Evolutionary conservation across 2,888 invertebrate species (phyloP), one percentile per base, ranked within the genome.

Genomic region (Drosophila merina): DNA sequence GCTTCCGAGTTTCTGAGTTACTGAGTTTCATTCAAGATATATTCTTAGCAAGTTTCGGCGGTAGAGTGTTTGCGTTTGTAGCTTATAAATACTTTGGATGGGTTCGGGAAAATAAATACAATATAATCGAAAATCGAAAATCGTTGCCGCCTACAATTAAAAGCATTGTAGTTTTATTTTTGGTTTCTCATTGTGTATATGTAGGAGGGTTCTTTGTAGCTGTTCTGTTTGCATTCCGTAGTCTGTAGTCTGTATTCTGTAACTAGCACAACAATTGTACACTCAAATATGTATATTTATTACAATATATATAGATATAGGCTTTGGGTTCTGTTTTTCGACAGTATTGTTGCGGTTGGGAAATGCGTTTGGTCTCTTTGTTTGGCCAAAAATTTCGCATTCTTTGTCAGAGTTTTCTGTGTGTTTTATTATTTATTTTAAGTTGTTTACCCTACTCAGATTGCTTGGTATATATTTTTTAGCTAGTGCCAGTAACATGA

Each of bases 121-220:
- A 20, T 20, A 20, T 20, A 20, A 20, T 20, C 20, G 20, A 20
- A 20, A 20, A 81, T 81, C 76, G 60, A 83, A 84, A 86, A 86
- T 83, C 77, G 66, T 74, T 57, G 51, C 72, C 60, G 14, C 51
- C 68, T 57, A 58, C 71, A 64, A 72, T 76, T 72, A 68, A 74
- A 66, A 62, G 57, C 66, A 55, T 62, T 47, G 52, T 50, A 57
- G 14, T 58, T 57, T 38, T 55, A 55, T 20, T 42, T 57, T 51
- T 47, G 42, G 42, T 36, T 73, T 66, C 30, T 14, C 8, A 48
- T 10, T 49, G 59, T 80, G 57, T 70, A 70, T 68, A 58, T 71
- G 71, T 77, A 88, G 83, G 83, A 83, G 88, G 83, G 83, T 72
- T 77, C 69, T 57, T 85, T 77, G 67, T 75, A 73, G 69, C 79